Conservation (phyloP, 2,113 vertebrate genomes). For the Corapipo altera region DNA sequence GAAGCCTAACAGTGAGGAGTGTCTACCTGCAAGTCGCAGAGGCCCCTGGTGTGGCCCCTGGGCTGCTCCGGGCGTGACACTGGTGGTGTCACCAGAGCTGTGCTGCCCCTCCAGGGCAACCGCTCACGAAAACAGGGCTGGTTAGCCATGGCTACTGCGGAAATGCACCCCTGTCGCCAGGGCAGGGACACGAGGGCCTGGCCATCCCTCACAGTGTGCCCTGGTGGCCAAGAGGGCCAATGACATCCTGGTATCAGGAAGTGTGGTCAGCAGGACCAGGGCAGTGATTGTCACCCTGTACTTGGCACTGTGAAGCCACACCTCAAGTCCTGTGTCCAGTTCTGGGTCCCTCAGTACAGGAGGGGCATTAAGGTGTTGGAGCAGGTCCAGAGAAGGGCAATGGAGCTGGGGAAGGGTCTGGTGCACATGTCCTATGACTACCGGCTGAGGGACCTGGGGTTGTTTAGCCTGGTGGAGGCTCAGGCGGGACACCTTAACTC, state of each 20-base stretch:
- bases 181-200: neutral
- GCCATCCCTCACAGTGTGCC: neutral
- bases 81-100: neutral
- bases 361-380: neutral
- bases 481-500: neutral
- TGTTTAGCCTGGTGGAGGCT: neutral
- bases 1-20: neutral
- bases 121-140: neutral
- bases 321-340: neutral
- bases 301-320: neutral
- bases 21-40: too few relatives aligned
- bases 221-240: neutral
- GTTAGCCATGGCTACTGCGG: fast-evolving
- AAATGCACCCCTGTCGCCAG: neutral
- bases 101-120: neutral
- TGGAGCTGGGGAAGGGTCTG: neutral
- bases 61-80: fast-evolving
- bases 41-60: fast-evolving
- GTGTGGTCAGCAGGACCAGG: neutral
- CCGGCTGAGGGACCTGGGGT: neutral
- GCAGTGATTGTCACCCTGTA: neutral
- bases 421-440: neutral
- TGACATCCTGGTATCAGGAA: neutral
- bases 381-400: neutral
- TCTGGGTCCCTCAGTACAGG: neutral